Conservation (phyloP, 2,797 vertebrate species). For the Silurus aristotelis region DNA sequence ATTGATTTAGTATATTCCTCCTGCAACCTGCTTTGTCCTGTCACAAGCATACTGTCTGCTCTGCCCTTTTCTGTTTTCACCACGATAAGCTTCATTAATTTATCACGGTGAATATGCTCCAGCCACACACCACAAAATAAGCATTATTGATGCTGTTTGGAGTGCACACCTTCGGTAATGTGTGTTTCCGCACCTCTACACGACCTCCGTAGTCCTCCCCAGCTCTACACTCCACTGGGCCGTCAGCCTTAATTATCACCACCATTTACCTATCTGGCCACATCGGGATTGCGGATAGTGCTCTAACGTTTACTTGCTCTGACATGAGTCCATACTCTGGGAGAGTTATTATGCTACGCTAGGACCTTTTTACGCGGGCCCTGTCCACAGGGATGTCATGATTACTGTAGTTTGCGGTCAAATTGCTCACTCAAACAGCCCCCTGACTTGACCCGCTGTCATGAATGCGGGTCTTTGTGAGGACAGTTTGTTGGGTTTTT, state of each 20-base stretch:
- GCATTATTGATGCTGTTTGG: conserved; percentile 43
- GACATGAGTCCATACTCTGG: conserved; percentile 56
- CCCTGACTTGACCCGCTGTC: conserved; percentile 5
- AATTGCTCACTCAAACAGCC: conserved; percentile 35
- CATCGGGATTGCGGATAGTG: conserved; percentile 47
- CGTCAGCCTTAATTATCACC: conserved; percentile 71
- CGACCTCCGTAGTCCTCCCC: conserved; percentile 45
- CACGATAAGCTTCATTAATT: conserved; percentile 46
- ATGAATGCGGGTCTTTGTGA: conserved; percentile 27
- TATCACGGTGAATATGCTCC: conserved; percentile 27
- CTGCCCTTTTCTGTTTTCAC: conserved; percentile 22
- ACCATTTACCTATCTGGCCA: conserved; percentile 55
- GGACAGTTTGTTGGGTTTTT: conserved; percentile 2
- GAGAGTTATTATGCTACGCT: conserved; percentile 45
- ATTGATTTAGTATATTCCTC: conserved; percentile 22
- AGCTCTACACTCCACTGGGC: conserved; percentile 51
- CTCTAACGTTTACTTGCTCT: conserved; percentile 64
- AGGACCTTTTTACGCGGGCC: conserved; percentile 50
- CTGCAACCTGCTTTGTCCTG: conserved; percentile 5
- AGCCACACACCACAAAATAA: conserved; percentile 45
- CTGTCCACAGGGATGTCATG: conserved; percentile 37
- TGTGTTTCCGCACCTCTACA: conserved; percentile 49
- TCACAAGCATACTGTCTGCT: neutral
- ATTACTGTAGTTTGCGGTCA: conserved; percentile 55
- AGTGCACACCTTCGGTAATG: conserved; percentile 48